A percentile compares a stretch with the other conserved stretches of the same genome.
Evolutionary conservation across 2,113 vertebrate species (phyloP).

Genomic region (Trichechus manatus): DNA sequence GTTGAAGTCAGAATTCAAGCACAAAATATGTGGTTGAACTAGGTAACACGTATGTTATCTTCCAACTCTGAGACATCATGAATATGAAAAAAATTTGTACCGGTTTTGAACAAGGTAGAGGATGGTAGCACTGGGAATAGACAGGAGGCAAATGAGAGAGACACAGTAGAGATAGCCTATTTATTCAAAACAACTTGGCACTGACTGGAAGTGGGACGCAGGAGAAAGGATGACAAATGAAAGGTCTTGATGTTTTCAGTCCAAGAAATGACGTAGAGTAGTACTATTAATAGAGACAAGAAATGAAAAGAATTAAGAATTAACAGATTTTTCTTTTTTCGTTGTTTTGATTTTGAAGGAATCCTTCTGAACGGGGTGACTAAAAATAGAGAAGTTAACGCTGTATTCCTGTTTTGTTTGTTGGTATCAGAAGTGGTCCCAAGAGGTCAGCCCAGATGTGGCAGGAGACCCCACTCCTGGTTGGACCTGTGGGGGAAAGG

Average conservation of each 20-base stretch:
- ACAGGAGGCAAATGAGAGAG: not conserved
- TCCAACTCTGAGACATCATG: slow-evolving; percentile 3
- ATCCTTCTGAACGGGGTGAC: not conserved
- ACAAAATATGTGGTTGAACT: not conserved
- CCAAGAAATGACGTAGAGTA: not conserved
- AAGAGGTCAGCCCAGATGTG: not conserved
- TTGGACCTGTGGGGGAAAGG: not conserved
- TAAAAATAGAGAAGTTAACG: slow-evolving; percentile 22
- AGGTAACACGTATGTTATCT: not conserved
- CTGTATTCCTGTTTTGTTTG: slow-evolving; percentile 1
- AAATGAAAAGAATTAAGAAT: not conserved
- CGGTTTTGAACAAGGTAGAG: not conserved
- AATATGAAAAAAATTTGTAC: slow-evolving; percentile 23
- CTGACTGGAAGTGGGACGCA: not conserved
- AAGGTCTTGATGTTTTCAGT: not conserved
- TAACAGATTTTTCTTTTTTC: not conserved
- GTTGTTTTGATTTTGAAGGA: slow-evolving; percentile 1
- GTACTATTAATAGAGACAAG: not conserved
- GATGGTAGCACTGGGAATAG: not conserved
- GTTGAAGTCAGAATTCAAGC: not conserved
- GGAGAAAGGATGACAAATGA: not conserved
- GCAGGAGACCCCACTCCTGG: not conserved
- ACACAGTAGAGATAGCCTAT: not conserved
- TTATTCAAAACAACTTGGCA: not conserved
- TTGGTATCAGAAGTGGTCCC: not conserved